A percentile compares a stretch with the other conserved stretches of the same genome.
These are phyloP conservation scores for Danio tinwini DNA, from an alignment of 2,797 vertebrate genomes.

Conservation along the genomic window DNA sequence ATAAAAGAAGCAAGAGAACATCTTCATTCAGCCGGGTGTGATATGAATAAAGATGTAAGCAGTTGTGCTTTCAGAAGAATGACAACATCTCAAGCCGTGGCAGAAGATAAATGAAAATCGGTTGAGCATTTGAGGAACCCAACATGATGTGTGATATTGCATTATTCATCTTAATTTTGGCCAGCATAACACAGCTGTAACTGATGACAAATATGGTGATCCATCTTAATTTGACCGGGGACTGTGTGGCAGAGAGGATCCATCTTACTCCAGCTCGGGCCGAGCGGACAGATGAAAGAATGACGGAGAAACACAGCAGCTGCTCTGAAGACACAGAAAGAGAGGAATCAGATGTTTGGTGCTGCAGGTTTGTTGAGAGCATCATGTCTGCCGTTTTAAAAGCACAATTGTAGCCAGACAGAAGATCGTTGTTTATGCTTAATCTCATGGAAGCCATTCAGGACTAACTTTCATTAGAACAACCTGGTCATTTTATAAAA, in stretches of 20 bases:
- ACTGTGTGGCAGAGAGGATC: constrained; percentile 53
- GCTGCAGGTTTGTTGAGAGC: neutral
- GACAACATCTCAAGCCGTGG: constrained; percentile 21
- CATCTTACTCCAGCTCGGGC: constrained; percentile 61
- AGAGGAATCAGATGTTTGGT: constrained; percentile 59
- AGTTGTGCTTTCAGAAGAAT: constrained; percentile 15
- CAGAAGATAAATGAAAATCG: constrained; percentile 64
- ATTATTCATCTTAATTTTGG: constrained; percentile 74
- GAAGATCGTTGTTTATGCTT: constrained; percentile 22
- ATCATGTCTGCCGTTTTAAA: constrained; percentile 18
- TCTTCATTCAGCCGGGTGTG: neutral
- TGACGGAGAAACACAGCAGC: constrained; percentile 32
- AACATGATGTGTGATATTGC: constrained; percentile 67
- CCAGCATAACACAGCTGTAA: constrained; percentile 56
- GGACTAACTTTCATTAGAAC: constrained; percentile 44
- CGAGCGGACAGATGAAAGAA: constrained; percentile 36
- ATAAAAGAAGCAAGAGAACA: neutral
- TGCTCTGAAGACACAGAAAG: constrained; percentile 23
- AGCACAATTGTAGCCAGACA: constrained; percentile 45
- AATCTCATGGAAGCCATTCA: constrained; percentile 56
- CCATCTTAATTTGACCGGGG: constrained; percentile 70
- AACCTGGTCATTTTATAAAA: neutral
- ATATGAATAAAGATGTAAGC: constrained; percentile 22
- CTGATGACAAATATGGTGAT: constrained; percentile 66
- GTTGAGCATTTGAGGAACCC: constrained; percentile 61